Evolutionary conservation across 2,888 invertebrate species (phyloP), one percentile per base, ranked within the genome.

Genomic region (Apoda limacodes): DNA sequence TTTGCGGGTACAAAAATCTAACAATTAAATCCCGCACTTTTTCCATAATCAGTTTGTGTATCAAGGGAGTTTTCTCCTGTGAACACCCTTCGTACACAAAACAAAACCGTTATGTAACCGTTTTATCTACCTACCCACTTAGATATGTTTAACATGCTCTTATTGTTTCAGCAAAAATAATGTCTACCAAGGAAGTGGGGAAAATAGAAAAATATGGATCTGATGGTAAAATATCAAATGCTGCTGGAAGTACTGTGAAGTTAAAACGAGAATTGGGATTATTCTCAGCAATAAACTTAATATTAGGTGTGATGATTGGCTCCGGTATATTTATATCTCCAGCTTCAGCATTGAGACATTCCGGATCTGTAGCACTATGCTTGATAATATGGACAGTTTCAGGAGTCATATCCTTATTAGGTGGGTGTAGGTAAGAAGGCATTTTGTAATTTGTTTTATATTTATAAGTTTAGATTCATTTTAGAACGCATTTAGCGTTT

Each of bases 281-380:
- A 2, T 85, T 91, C 55, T 90, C 92, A 27, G 93, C 93, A 4
- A 84, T 91, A 15, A 91, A 89, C 55, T 83, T 93, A 43, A 93
- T 94, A 42, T 83, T 93, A 7, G 91, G 93, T 29, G 92, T 93
- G 4, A 93, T 93, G 93, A 93, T 94, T 42, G 94, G 93, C 23
- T 93, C 93, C 5, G 94, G 94, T 30, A 92, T 94, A 39, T 95
- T 95, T 55, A 87, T 94, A 4, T 90, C 93, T 1, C 92, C 94
- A 2, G 85, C 89, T 3, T 87, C 88, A 4, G 93, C 93, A 0
- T 69, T 93, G 17, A 69, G 83, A 45, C 83, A 87, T 45, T 87
- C 92, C 0, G 93, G 93, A 20, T 93, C 93, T 4, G 86, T 93
- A 2, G 93, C 88, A 2, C 75, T 91, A 50, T 90, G 91, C 47